Evolutionary conservation across 2,888 invertebrate genomes (phyloP), one percentile per base, ranked within the genome.

Genomic region (Mylabris sibirica): DNA sequence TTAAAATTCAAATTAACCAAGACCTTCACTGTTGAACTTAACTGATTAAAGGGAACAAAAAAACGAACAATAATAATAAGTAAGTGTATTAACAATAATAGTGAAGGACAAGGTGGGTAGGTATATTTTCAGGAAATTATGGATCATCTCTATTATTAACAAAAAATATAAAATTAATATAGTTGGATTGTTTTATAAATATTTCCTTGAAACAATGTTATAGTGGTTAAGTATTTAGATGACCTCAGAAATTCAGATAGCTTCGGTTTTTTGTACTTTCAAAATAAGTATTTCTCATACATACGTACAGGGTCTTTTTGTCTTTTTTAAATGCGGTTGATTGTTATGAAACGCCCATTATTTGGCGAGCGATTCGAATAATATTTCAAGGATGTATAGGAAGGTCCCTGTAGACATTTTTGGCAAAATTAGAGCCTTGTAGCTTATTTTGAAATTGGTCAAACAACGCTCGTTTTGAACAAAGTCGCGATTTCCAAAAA

Each of bases 21-120:
- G 57, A 57, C 57, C 57, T 57, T 57, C 57, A 57, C 20, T 49
- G 49, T 49, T 49, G 49, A 49, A 57, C 20, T 57, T 57, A 57
- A 57, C 24, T 24, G 24, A 57, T 20, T 49, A 5, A 4, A 49
- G 30, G 30, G 20, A 49, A n/a, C n/a, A 9, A 49, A 49, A 38
- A 3, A 11, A 41, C 3, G 14, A 41, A 44, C 12, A 44, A 44
- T n/a, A 44, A 38, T 2, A 38, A 38, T 38, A 38, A 38, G 14
- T 5, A 38, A 38, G 11, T 8, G 4, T 57, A 14, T 57, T 57
- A 30, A 30, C 12, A 57, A 24, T 8, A 49, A 49, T 57, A 24
- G 24, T 24, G 57, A 57, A 57, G 57, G 57, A 57, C 57, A 57
- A 49, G 20, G 49, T 49, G 49, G 30, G 30, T 30, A 30, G 30